These are phyloP conservation scores for Hafferia zeledoni DNA, from an alignment of 2,797 vertebrate genomes.

Conservation along the genomic window DNA sequence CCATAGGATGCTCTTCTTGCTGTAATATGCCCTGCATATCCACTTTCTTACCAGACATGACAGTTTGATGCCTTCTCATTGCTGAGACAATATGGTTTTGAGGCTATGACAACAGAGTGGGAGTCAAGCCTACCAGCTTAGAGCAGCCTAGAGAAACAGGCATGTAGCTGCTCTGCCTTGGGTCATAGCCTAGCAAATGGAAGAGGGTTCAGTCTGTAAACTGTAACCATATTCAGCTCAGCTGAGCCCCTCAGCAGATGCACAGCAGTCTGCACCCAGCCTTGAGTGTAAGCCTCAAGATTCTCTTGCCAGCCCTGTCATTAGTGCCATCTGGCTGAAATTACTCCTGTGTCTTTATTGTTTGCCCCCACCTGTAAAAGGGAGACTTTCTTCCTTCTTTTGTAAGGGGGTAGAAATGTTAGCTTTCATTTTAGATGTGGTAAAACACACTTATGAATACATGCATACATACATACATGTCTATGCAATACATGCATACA, in stretches of 20 bases:
- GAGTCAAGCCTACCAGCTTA: background rate
- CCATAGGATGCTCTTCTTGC: background rate
- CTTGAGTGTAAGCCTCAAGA: background rate
- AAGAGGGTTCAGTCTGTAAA: background rate
- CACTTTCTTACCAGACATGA: background rate
- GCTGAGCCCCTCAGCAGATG: background rate
- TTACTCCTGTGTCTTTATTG: background rate
- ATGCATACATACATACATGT: background rate
- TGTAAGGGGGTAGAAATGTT: background rate
- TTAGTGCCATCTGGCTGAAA: background rate
- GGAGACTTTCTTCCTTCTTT: background rate
- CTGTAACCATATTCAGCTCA: background rate
- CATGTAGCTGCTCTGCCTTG: background rate
- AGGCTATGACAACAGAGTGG: background rate
- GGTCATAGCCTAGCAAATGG: background rate
- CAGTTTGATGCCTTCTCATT: background rate
- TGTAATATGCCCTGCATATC: background rate
- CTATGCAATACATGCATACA: background rate
- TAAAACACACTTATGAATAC: background rate
- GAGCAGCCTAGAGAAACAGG: background rate
- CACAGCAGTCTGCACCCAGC: accelerated
- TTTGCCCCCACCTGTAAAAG: background rate
- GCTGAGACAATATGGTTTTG: background rate
- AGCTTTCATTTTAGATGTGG: background rate
- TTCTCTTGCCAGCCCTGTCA: background rate